phyloP scores from a whole-genome alignment of 2,797 vertebrate species.

The Artibeus lituratus region DNA sequence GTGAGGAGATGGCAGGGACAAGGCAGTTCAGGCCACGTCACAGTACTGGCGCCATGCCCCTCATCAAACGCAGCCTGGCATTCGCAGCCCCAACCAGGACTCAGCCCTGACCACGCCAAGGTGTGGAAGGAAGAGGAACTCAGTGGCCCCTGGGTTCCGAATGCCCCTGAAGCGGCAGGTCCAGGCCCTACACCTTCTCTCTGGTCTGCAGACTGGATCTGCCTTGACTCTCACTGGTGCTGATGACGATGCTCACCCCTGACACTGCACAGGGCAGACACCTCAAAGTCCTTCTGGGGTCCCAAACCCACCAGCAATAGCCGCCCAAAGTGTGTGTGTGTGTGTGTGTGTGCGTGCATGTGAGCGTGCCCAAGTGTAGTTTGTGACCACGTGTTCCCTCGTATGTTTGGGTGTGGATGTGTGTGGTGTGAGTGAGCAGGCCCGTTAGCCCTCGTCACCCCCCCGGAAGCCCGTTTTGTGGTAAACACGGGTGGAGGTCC shows the following conservation, averaged over 20 bases:
- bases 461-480: neutral
- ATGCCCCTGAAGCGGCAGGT: accelerated
- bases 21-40: accelerated
- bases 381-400: accelerated
- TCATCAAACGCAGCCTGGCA: neutral
- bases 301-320: neutral
- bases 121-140: neutral
- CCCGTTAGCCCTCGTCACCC: accelerated
- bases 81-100: neutral
- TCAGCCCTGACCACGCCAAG: neutral
- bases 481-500: neutral
- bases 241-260: accelerated
- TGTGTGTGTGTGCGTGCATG: accelerated
- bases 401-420: neutral
- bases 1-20: neutral
- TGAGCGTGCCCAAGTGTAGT: neutral
- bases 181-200: neutral
- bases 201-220: neutral
- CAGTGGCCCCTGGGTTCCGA: neutral
- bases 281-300: accelerated
- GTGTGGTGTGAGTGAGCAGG: accelerated
- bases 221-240: neutral
- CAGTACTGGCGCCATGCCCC: neutral
- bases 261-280: neutral
- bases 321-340: too few relatives aligned